Base-by-base conservation (phyloP, 2,113 vertebrate species). In the Pelobates fuscus region DNA sequence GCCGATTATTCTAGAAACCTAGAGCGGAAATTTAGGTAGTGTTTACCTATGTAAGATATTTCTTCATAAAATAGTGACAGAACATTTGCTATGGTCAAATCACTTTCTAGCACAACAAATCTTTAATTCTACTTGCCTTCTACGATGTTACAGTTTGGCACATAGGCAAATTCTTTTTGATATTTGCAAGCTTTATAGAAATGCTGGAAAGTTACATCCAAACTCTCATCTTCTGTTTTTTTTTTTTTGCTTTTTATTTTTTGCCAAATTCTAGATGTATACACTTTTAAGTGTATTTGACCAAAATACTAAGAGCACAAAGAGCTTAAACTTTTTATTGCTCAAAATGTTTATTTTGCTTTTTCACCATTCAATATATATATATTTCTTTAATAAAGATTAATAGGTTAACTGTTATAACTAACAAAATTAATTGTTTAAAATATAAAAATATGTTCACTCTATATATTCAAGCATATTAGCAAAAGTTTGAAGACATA, bases 261-360 rank as follows among this genome's bases (percentile, higher is more conserved):
- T 88, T 90, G 87, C 86, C 86, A 88, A 91, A 91, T 85, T 84
- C 82, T 65, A 86, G 79, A 87, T 85, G 81, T 82, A 37, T 37
- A 64, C 76, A 8, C 81, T 79, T 80, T 79, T 81, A 85, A 80
- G 79, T 78, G 79, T 64, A 72, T 82, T 52, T 85, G 84, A 89
- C 87, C 89, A 91, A 90, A 89, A 85, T 84, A 80, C 80, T 82
- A 86, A 82, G 83, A 82, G 82, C 88, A 82, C 84, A 84, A 78
- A 86, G 82, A 84, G 80, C 85, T 83, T 89, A 67, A n/a, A 79
- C 82, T 85, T 81, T 82, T 70, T 86, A 59, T 55, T 84, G 32
- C 79, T 76, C 76, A 84, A n/a, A n/a, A n/a, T n/a, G n/a, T n/a
- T n/a, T n/a, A 77, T 80, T 29, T 85, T 5, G 80, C 83, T 83